Evolutionary conservation across 2,797 vertebrate genomes (phyloP).

Genomic region (Tympanoctomys barrerae): DNA sequence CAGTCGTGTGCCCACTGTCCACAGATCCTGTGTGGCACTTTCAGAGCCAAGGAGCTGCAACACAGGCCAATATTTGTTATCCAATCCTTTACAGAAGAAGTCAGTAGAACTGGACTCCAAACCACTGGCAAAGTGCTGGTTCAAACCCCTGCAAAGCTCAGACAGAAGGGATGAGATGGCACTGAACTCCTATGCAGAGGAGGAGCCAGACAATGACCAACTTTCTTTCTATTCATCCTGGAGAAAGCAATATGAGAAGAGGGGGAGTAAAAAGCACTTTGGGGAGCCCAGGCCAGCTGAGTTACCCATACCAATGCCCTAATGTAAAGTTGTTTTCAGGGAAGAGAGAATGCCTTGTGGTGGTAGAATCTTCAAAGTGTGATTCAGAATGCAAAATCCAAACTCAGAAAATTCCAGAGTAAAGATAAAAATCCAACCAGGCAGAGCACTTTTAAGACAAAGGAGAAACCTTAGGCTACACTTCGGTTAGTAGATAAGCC

Average conservation of each 20-base stretch:
- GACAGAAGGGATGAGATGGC: too few species aligned
- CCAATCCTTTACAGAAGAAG: not conserved
- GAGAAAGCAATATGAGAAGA: not conserved
- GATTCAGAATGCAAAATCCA: not conserved
- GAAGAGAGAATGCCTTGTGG: fast-evolving
- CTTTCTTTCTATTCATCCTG: fast-evolving
- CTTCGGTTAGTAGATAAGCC: too few species aligned
- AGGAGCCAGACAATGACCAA: too few species aligned
- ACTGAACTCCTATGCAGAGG: fast-evolving
- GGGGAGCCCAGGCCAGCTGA: not conserved
- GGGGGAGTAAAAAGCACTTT: not conserved
- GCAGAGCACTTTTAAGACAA: not conserved
- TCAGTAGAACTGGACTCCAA: fast-evolving
- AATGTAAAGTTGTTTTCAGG: not conserved
- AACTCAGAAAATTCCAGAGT: not conserved
- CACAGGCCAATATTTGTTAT: not conserved
- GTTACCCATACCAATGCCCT: not conserved
- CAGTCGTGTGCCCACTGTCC: not conserved
- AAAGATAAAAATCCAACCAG: not conserved
- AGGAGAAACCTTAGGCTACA: not conserved
- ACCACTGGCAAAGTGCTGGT: fast-evolving
- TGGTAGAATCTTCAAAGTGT: not conserved
- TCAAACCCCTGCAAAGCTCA: not conserved
- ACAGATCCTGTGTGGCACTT: fast-evolving
- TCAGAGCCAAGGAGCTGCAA: not conserved